These are phyloP conservation scores for Megaustenia siamemsis DNA, from an alignment of 2,888 invertebrate species.

Conservation along the genomic window DNA sequence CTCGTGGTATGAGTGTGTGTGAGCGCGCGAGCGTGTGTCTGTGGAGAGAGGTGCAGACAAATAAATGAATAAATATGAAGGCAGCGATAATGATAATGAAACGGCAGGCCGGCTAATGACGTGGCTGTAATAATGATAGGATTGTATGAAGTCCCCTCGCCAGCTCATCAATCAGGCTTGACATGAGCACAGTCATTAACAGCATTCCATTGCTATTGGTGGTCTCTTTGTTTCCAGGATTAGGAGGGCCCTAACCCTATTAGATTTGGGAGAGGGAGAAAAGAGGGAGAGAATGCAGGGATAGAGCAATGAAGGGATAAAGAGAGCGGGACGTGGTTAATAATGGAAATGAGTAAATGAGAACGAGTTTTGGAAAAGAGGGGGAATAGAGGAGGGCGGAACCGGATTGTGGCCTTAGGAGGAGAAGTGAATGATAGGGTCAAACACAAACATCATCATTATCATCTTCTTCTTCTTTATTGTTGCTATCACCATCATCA, in stretches of 20 bases:
- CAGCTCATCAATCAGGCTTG: slow-evolving; percentile 40
- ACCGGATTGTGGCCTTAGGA: too few relatives aligned
- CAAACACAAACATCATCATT: too few relatives aligned
- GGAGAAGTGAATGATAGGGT: neutral
- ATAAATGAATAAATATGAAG: slow-evolving; percentile 47
- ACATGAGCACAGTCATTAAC: slow-evolving; percentile 37
- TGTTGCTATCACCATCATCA: too few relatives aligned
- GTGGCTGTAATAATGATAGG: slow-evolving; percentile 39
- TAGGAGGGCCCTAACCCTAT: neutral
- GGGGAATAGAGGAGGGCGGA: neutral
- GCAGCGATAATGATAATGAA: slow-evolving; percentile 45
- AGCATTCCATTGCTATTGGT: slow-evolving; percentile 37
- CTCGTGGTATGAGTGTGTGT: neutral
- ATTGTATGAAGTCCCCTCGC: slow-evolving; percentile 20
- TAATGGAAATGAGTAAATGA: neutral
- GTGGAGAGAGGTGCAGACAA: slow-evolving; percentile 20
- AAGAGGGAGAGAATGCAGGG: neutral
- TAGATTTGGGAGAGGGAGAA: neutral
- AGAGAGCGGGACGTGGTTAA: neutral
- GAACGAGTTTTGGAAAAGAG: neutral
- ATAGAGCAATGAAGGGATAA: neutral
- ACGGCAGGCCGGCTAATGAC: slow-evolving; percentile 36
- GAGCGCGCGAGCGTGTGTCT: neutral
- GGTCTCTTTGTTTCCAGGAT: neutral
- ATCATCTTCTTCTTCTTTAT: too few relatives aligned